Base-by-base conservation (phyloP, 1,140 invertebrate species). In the Leptonema lineaticorne region DNA sequence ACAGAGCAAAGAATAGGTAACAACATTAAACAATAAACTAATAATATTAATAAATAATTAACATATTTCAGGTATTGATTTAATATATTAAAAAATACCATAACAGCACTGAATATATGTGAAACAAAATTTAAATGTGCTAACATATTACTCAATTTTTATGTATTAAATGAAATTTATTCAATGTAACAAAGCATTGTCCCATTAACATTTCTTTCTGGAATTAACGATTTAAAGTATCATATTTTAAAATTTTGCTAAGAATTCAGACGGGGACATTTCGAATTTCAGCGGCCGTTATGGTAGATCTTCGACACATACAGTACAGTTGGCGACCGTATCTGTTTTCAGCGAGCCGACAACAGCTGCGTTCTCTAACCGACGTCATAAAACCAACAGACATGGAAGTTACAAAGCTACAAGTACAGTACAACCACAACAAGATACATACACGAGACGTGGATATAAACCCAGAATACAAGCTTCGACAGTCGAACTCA, bases 341-440 rank as follows among this genome's bases (percentile, higher is more conserved):
- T 86, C 85, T 81, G 83, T 87, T 79, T 86, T 85, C 81, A 87
- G 85, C 79, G 86, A 88, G 78, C 76, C 82, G 71, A 41, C 75
- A 0, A 69, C 79, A 30, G 74, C 83, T 26, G 75, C 83, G 16
- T 81, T 81, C 63, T 75, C 83, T 2, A 82, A 79, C 69, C 77
- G 80, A 71, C 77, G 79, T 67, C 72, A 73, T 9, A 84, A 84
- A 64, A 77, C 74, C 68, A 79, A 78, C 69, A 84, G 67, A 75
- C 62, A 64, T 16, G 45, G 76, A 67, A 78, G 74, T 64, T 79
- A 74, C 69, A 83, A 80, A 74, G 75, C 76, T 11, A 78, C 76
- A 30, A 78, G 79, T 1, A 71, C 77, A 46, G 74, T 75, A 29
- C 70, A 76, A 9, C 41, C 71, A 16, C 79, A 79, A 11, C 76